Percentiles rank a stretch among this genome's conserved stretches.
phyloP scores from a whole-genome alignment of 2,113 vertebrate species.

The Tringa solitaria region DNA sequence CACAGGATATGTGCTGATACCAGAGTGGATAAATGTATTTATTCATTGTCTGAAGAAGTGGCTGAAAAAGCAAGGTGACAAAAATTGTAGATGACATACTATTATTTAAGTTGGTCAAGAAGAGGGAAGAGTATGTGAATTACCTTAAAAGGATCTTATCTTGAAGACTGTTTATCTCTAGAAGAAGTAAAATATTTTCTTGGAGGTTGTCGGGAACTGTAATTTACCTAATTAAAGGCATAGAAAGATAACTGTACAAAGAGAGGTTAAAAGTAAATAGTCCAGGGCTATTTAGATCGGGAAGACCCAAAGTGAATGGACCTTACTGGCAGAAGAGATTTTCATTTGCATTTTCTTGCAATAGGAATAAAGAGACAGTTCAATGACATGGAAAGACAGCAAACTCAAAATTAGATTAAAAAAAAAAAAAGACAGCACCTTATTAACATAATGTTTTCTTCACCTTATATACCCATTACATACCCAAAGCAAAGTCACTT shows the following conservation, averaged over 20 bases:
- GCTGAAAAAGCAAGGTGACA: constrained; percentile 18
- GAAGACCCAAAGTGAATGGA: not conserved
- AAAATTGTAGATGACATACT: not conserved
- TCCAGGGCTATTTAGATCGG: not conserved
- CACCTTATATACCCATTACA: not conserved
- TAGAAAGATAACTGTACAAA: not conserved
- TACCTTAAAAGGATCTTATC: not conserved
- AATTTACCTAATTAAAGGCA: not conserved
- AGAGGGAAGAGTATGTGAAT: not conserved
- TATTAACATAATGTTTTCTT: constrained; percentile 31
- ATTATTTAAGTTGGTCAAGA: not conserved
- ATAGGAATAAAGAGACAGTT: not conserved
- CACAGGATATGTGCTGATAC: not conserved
- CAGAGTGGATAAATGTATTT: not conserved
- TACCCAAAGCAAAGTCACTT: not conserved
- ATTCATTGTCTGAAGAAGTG: constrained; percentile 4
- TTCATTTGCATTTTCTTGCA: constrained; percentile 1
- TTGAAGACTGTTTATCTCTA: not conserved
- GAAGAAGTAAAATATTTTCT: not conserved
- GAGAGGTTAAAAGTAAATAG: not conserved
- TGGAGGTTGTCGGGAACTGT: not conserved
- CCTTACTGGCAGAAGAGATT: not conserved
- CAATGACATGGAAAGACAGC: not conserved
- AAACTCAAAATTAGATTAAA: not conserved
- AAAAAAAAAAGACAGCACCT: not conserved